A percentile compares a stretch with the other conserved stretches of the same genome.
Conservation (phyloP, 2,797 vertebrate species). For the Pelobates cultripes region DNA sequence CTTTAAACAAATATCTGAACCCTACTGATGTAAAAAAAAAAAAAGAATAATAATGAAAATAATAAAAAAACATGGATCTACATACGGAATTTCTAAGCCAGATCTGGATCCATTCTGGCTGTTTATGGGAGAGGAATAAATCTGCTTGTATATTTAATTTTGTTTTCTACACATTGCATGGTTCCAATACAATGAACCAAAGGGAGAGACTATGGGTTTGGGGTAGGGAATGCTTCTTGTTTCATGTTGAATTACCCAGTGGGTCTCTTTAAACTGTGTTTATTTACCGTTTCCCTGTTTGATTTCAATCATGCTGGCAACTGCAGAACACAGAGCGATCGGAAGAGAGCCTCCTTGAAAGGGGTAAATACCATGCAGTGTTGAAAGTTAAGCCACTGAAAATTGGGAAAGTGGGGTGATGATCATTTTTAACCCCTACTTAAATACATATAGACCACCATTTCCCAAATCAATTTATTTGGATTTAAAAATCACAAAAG, state of each 20-base stretch:
- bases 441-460: slow-evolving; percentile 56
- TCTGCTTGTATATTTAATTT: slow-evolving; percentile 82
- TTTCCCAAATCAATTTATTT: slow-evolving; percentile 56
- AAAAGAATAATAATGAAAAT: slow-evolving; percentile 46
- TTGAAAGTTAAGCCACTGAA: slow-evolving; percentile 50
- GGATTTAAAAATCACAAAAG: slow-evolving; percentile 62
- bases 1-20: slow-evolving; percentile 67
- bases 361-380: slow-evolving; percentile 49
- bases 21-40: slow-evolving; percentile 75
- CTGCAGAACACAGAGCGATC: slow-evolving; percentile 60
- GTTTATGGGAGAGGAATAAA: slow-evolving; percentile 69
- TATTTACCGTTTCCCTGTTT: slow-evolving; percentile 59
- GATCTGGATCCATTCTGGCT: slow-evolving; percentile 74
- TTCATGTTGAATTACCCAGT: slow-evolving; percentile 65
- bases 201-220: slow-evolving; percentile 54
- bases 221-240: slow-evolving; percentile 63
- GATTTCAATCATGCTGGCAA: slow-evolving; percentile 52
- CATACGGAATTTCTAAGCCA: slow-evolving; percentile 75
- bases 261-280: slow-evolving; percentile 62
- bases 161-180: slow-evolving; percentile 74
- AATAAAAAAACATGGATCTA: slow-evolving; percentile 57
- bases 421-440: too few relatives aligned
- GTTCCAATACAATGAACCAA: slow-evolving; percentile 74
- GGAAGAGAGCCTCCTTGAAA: slow-evolving; percentile 62
- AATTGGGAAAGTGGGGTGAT: slow-evolving; percentile 41